phyloP scores from a whole-genome alignment of 2,888 invertebrate genomes.

The Ophion slaviceki region DNA sequence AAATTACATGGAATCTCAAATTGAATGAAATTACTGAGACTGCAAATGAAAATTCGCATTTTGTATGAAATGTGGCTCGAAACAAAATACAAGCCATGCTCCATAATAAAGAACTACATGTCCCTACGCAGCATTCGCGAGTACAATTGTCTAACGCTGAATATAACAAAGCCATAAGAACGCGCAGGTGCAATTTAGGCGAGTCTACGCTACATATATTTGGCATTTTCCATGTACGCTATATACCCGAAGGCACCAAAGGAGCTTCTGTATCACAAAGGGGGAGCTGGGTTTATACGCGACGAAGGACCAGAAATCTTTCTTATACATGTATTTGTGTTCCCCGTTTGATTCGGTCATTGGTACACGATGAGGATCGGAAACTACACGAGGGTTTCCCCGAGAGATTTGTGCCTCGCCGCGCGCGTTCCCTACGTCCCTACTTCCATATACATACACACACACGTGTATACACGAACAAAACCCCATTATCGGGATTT shows the following conservation, averaged over 20 bases:
- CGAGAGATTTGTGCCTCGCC: constrained; percentile 54
- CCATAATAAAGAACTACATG: too few species aligned
- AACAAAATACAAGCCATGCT: too few species aligned
- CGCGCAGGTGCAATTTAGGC: too few species aligned
- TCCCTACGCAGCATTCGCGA: too few species aligned
- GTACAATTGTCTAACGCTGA: too few species aligned
- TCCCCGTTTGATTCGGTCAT: constrained; percentile 72
- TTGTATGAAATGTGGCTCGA: too few species aligned
- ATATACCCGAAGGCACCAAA: constrained; percentile 40
- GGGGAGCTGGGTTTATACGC: constrained; percentile 11
- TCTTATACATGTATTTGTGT: constrained; percentile 70
- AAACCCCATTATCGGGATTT: constrained; percentile 77
- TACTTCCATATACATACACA: constrained; percentile 5
- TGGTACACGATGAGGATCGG: constrained; percentile 15
- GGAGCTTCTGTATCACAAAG: constrained; percentile 37
- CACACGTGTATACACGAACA: constrained; percentile 55
- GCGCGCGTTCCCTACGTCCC: constrained; percentile 10
- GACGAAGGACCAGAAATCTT: constrained; percentile 49
- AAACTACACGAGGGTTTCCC: constrained; percentile 66
- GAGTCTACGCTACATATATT: neutral
- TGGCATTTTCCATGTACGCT: constrained; percentile 43
- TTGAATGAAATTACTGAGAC: too few species aligned
- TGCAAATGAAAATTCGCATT: too few species aligned
- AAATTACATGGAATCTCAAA: too few species aligned
- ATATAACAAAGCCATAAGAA: too few species aligned